Conservation (phyloP, 2,113 vertebrate species). For the human region DNA sequence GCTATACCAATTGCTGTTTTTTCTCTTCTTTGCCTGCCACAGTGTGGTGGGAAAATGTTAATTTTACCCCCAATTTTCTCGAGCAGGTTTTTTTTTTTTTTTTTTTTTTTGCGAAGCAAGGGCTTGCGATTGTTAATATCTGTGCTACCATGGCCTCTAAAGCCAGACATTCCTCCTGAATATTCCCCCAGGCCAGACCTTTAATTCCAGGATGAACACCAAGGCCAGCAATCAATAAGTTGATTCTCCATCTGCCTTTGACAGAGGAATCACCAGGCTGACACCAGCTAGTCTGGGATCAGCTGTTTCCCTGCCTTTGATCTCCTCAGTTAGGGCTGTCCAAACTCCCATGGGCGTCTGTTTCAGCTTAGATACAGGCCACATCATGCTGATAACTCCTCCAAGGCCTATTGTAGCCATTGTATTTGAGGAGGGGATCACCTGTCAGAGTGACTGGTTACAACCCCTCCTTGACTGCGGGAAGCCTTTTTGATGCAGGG, state of each 20-base stretch:
- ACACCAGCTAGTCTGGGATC: slow-evolving; percentile 81
- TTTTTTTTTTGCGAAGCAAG: neutral
- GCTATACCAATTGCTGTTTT: neutral
- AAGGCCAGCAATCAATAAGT: slow-evolving; percentile 72
- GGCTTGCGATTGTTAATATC: slow-evolving; percentile 24
- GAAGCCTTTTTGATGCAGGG: slow-evolving; percentile 80
- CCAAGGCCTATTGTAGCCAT: slow-evolving; percentile 65
- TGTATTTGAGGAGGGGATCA: slow-evolving; percentile 76
- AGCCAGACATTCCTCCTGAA: slow-evolving; percentile 28
- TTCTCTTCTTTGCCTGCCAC: neutral
- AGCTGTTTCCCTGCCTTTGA: slow-evolving; percentile 84
- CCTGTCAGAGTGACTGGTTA: slow-evolving; percentile 76
- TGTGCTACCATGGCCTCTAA: neutral
- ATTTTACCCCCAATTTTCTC: neutral
- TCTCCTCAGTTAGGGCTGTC: slow-evolving; percentile 52
- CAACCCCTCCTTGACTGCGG: slow-evolving; percentile 77
- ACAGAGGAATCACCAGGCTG: slow-evolving; percentile 77
- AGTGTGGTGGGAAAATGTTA: neutral
- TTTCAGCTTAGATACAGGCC: slow-evolving; percentile 48
- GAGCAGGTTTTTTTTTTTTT: neutral
- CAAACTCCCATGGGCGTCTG: slow-evolving; percentile 52
- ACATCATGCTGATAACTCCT: slow-evolving; percentile 74
- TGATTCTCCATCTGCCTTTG: slow-evolving; percentile 65
- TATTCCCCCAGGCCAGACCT: slow-evolving; percentile 58
- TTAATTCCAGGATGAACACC: slow-evolving; percentile 32